phyloP scores from a whole-genome alignment of 2,888 invertebrate species.

The Hydraecia micacea region DNA sequence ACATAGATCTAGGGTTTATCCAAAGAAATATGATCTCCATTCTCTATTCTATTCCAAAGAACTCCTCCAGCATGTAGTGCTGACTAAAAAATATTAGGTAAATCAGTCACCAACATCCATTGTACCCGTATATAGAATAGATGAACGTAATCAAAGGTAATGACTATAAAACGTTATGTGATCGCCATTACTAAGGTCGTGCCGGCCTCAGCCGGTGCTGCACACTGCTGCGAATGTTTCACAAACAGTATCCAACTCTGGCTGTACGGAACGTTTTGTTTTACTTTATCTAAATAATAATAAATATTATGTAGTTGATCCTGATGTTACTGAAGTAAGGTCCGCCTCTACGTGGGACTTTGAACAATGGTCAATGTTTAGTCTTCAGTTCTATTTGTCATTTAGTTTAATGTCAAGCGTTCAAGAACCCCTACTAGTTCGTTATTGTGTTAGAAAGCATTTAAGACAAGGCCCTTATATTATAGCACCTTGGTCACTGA shows the following conservation, averaged over 20 bases:
- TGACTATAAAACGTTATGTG: conserved; percentile 38
- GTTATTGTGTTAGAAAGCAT: background rate
- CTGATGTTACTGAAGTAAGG: background rate
- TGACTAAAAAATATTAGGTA: too few relatives aligned
- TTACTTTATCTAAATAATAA: conserved; percentile 29
- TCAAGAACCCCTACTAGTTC: background rate
- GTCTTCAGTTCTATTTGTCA: background rate
- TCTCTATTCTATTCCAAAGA: background rate
- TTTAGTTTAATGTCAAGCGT: background rate
- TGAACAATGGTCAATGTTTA: background rate
- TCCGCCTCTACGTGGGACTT: background rate
- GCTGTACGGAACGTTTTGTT: conserved; percentile 29
- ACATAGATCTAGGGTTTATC: too few relatives aligned
- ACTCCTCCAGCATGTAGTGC: background rate
- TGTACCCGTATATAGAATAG: background rate
- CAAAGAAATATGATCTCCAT: too few relatives aligned
- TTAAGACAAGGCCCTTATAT: background rate
- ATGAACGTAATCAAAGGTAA: background rate
- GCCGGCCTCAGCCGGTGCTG: conserved; percentile 54
- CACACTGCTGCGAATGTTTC: conserved; percentile 49
- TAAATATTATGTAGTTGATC: background rate
- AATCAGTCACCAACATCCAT: background rate
- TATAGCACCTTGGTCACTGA: background rate
- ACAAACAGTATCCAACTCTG: conserved; percentile 44
- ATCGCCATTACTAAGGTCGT: conserved; percentile 60